Evolutionary conservation across 2,888 invertebrate species (phyloP).

Genomic region (Agrochola litura): DNA sequence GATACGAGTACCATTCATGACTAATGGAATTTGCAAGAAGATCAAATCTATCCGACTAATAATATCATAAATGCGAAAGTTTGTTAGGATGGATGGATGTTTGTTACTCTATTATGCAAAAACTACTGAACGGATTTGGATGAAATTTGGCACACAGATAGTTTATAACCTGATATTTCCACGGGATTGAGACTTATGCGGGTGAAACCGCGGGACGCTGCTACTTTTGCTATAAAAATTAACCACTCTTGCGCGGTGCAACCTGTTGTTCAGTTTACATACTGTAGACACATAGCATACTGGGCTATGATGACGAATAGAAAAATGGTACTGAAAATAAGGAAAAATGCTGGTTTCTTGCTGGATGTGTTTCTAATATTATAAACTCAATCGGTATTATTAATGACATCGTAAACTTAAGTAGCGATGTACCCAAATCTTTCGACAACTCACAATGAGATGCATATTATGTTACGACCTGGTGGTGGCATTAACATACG

Average conservation of each 20-base stretch:
- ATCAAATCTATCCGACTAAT: not conserved
- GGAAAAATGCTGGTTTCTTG: not conserved
- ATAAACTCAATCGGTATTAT: not conserved
- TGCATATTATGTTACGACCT: not conserved
- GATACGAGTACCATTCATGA: not conserved
- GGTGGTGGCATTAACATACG: constrained; percentile 25
- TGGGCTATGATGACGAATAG: not conserved
- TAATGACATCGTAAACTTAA: not conserved
- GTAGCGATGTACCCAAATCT: not conserved
- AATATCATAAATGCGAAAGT: too few relatives aligned
- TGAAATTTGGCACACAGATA: too few relatives aligned
- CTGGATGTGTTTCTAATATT: not conserved
- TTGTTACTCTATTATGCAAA: too few relatives aligned
- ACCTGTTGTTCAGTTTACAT: too few relatives aligned
- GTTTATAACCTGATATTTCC: too few relatives aligned
- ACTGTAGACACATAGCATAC: too few relatives aligned
- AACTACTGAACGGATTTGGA: too few relatives aligned
- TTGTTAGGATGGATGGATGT: too few relatives aligned
- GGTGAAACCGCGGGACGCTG: too few relatives aligned
- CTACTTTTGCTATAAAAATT: not conserved
- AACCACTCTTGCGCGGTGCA: too few relatives aligned
- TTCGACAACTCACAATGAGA: not conserved
- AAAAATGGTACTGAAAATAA: not conserved
- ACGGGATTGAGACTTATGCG: too few relatives aligned
- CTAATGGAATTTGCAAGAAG: not conserved